These are phyloP conservation scores for cattle (Bos taurus) DNA, from an alignment of 2,113 vertebrate species.

Conservation along the genomic window DNA sequence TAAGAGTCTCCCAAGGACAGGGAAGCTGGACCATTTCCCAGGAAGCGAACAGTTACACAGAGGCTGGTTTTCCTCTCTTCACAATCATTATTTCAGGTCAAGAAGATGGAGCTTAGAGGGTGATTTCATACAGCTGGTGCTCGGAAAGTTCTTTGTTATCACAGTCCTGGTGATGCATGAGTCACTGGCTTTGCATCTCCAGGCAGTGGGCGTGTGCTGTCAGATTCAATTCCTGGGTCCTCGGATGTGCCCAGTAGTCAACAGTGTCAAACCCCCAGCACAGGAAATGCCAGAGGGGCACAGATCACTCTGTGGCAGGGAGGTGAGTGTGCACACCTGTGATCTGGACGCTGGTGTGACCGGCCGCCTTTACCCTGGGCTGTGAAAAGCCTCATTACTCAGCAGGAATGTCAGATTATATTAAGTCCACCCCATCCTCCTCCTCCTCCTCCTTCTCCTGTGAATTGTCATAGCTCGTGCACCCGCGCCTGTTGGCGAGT, in stretches of 20 bases:
- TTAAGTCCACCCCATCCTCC: conserved; percentile 48
- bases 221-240: background rate
- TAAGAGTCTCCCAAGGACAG: too few relatives aligned
- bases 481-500: background rate
- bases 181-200: background rate
- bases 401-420: conserved; percentile 66
- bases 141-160: background rate
- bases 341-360: background rate
- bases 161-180: background rate
- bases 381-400: conserved; percentile 59
- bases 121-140: background rate
- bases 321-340: fast-evolving
- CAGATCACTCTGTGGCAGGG: fast-evolving
- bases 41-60: fast-evolving
- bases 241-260: background rate
- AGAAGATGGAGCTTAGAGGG: background rate
- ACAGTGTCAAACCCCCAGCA: background rate
- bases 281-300: fast-evolving
- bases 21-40: background rate
- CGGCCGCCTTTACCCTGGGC: conserved; percentile 65
- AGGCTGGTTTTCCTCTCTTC: background rate
- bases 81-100: background rate
- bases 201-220: background rate
- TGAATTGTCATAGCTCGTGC: background rate
- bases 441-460: background rate